phyloP scores from a whole-genome alignment of 2,888 invertebrate species.

The Helobdella robusta region DNA sequence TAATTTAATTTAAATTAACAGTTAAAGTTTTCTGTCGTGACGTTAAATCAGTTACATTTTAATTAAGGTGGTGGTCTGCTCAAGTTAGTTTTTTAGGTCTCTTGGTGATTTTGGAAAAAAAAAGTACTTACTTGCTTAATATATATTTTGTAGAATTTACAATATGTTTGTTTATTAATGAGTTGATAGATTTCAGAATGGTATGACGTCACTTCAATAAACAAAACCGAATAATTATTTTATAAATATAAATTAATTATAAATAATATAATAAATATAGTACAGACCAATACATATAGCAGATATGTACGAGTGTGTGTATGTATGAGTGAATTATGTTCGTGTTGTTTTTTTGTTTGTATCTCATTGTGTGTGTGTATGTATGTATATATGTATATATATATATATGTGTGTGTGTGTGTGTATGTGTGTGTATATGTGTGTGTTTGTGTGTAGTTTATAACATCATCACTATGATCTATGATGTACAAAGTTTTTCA shows the following conservation, averaged over 20 bases:
- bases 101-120: too few species aligned
- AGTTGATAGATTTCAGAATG: too few species aligned
- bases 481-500: not conserved
- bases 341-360: conserved; percentile 14
- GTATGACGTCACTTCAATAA: too few species aligned
- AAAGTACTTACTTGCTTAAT: too few species aligned
- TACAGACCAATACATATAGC: not conserved
- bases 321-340: conserved; percentile 6
- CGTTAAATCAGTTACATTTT: too few species aligned
- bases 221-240: too few species aligned
- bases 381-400: conserved; percentile 5
- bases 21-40: too few species aligned
- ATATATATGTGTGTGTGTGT: conserved; percentile 4
- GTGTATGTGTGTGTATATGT: conserved; percentile 5
- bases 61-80: too few species aligned
- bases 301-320: conserved; percentile 1
- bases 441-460: conserved; percentile 1
- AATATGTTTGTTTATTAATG: too few species aligned
- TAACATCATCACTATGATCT: not conserved
- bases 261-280: not conserved
- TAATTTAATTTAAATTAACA: too few species aligned
- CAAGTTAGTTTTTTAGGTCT: too few species aligned
- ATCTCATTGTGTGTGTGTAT: conserved; percentile 4
- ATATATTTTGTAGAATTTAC: too few species aligned
- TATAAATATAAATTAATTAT: not conserved